phyloP scores from a whole-genome alignment of 2,888 invertebrate species.

The Xiphydria camelus region DNA sequence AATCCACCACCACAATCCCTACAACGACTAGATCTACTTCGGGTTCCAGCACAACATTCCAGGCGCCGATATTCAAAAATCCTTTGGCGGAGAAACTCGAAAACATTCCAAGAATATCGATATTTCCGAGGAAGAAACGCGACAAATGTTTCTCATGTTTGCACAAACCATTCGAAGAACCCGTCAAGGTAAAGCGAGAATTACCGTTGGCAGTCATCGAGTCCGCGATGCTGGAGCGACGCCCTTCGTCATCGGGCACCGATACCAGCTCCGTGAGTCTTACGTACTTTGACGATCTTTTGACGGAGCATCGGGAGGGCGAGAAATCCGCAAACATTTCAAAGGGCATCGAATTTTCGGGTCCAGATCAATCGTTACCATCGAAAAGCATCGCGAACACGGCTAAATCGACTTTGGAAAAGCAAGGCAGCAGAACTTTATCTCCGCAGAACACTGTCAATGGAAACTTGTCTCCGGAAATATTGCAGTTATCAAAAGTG shows the following conservation, averaged over 20 bases:
- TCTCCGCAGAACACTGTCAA: neutral
- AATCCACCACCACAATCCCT: slow-evolving; percentile 20
- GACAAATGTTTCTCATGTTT: slow-evolving; percentile 51
- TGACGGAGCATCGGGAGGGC: neutral
- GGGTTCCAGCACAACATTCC: slow-evolving; percentile 22
- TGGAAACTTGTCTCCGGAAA: slow-evolving; percentile 6
- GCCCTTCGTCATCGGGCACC: slow-evolving; percentile 13
- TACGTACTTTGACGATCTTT: slow-evolving; percentile 12
- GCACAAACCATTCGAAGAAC: slow-evolving; percentile 27
- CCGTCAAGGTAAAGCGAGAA: slow-evolving; percentile 7
- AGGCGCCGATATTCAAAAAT: slow-evolving; percentile 11
- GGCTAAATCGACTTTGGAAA: neutral
- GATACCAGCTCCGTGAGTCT: slow-evolving; percentile 20
- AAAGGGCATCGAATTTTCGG: neutral
- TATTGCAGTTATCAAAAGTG: slow-evolving; percentile 15
- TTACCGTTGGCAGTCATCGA: slow-evolving; percentile 9
- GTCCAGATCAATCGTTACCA: neutral
- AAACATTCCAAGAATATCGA: slow-evolving; percentile 37
- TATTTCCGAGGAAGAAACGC: slow-evolving; percentile 35
- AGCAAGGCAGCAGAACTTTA: no score
- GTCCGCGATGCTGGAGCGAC: slow-evolving; percentile 2
- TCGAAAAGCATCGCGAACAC: neutral
- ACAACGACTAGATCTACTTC: slow-evolving; percentile 32
- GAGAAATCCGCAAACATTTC: neutral
- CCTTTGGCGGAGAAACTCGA: slow-evolving; percentile 17